Evolutionary conservation across 2,888 invertebrate species (phyloP).

Genomic region (Aproaerema taeniolella): DNA sequence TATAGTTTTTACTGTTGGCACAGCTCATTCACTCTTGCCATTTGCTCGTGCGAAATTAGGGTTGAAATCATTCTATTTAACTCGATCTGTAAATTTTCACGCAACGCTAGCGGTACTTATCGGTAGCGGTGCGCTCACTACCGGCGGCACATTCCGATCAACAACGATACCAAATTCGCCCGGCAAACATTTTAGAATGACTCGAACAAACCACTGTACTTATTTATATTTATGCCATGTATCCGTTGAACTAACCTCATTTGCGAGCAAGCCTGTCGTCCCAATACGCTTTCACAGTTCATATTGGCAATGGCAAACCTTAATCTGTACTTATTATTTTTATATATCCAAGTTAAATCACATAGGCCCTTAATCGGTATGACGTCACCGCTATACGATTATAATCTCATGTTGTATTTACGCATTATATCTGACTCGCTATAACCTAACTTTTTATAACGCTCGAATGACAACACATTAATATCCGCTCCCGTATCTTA

Average conservation of each 20-base stretch:
- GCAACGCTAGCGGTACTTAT: slow-evolving; percentile 11
- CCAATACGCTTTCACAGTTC: slow-evolving; percentile 9
- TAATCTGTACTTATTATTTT: slow-evolving; percentile 11
- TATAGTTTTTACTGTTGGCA: too few species aligned
- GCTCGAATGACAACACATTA: not conserved
- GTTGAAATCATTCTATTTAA: slow-evolving; percentile 15
- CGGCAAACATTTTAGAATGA: too few species aligned
- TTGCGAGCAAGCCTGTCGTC: slow-evolving; percentile 6
- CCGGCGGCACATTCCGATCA: slow-evolving; percentile 12
- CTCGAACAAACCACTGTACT: too few species aligned
- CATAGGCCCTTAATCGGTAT: slow-evolving; percentile 15
- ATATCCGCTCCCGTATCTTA: slow-evolving; percentile 5
- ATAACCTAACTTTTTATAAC: not conserved
- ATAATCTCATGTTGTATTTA: slow-evolving; percentile 9
- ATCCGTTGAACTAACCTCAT: slow-evolving; percentile 12
- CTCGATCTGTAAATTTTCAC: slow-evolving; percentile 6
- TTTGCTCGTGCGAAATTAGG: too few species aligned
- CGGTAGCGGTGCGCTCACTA: slow-evolving; percentile 15
- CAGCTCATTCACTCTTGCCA: too few species aligned
- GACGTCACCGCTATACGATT: slow-evolving; percentile 15
- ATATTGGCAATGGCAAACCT: slow-evolving; percentile 14
- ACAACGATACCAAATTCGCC: slow-evolving; percentile 17
- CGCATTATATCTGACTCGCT: not conserved
- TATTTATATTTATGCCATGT: slow-evolving; percentile 8
- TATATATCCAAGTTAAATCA: slow-evolving; percentile 10